Percentiles rank a stretch among this genome's conserved stretches.
Conservation (phyloP, 2,888 invertebrate genomes). For the Malthinus seriepunctatus region DNA sequence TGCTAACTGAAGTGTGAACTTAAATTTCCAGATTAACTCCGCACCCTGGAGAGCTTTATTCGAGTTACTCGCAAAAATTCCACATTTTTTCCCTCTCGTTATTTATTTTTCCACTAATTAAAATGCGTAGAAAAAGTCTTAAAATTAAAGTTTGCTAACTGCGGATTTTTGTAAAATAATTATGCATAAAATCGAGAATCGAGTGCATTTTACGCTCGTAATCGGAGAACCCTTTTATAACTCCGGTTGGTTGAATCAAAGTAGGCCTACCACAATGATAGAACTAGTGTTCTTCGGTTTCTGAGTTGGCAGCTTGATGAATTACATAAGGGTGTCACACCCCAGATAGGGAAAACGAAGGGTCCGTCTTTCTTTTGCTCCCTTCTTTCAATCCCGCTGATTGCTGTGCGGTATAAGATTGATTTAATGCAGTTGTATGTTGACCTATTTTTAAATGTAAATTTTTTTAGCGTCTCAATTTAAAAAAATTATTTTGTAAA, state of each 20-base stretch:
- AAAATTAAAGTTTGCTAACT: background rate
- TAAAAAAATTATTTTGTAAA: background rate
- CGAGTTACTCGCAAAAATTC: background rate
- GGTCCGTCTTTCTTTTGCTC: conserved; percentile 27
- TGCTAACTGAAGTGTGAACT: background rate
- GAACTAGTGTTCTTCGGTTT: conserved; percentile 33
- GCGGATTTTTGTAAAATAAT: too few relatives aligned
- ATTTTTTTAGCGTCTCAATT: conserved; percentile 1
- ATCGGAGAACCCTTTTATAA: conserved; percentile 7
- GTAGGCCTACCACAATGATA: conserved; percentile 32
- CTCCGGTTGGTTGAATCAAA: conserved; percentile 13
- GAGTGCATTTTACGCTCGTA: conserved; percentile 1
- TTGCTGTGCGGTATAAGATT: conserved; percentile 25
- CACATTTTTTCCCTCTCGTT: too few relatives aligned
- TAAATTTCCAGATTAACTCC: conserved; percentile 3
- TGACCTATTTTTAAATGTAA: conserved; percentile 27
- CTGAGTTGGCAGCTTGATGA: conserved; percentile 32
- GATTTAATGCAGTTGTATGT: conserved; percentile 26
- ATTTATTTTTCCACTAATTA: background rate
- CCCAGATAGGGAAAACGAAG: conserved; percentile 28
- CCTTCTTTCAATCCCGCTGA: conserved; percentile 27
- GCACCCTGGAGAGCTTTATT: background rate
- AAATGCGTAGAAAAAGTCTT: background rate
- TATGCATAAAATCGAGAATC: conserved; percentile 1
- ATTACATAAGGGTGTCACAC: conserved; percentile 31